Percentiles rank a stretch among this genome's conserved stretches.
These are phyloP conservation scores for Melanotaenia pygmaea DNA, from an alignment of 2,797 vertebrate species.

Conservation along the genomic window DNA sequence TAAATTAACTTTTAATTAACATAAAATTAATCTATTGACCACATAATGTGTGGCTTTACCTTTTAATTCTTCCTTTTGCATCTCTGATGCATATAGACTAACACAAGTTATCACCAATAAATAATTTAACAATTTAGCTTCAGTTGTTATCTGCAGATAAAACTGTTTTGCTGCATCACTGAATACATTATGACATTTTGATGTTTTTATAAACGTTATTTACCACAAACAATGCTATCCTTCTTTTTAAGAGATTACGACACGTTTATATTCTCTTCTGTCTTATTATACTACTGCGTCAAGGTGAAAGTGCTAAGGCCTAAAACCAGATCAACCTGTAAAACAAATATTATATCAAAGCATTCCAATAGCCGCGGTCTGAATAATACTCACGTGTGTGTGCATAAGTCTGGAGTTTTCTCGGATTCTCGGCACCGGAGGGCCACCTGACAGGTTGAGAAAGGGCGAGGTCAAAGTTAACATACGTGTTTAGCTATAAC, in stretches of 20 bases:
- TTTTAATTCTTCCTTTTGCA: background rate
- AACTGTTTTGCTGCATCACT: background rate
- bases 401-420: conserved; percentile 44
- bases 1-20: too few species aligned
- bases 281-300: too few species aligned
- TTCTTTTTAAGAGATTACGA: background rate
- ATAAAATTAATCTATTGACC: too few species aligned
- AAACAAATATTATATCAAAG: accelerated
- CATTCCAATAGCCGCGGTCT: background rate
- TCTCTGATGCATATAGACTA: background rate
- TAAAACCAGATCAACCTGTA: background rate
- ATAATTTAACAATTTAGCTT: background rate
- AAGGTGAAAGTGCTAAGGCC: background rate
- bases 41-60: background rate
- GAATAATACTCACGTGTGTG: conserved; percentile 67
- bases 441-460: conserved; percentile 23
- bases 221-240: background rate
- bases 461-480: background rate
- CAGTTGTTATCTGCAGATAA: background rate
- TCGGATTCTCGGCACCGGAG: conserved; percentile 10
- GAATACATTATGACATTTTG: background rate
- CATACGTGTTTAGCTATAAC: background rate
- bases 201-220: background rate
- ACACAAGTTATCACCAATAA: too few species aligned
- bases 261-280: too few species aligned